These are phyloP conservation scores for Pemphigus obesinymphae DNA, from an alignment of 1,140 invertebrate species.

Conservation along the genomic window DNA sequence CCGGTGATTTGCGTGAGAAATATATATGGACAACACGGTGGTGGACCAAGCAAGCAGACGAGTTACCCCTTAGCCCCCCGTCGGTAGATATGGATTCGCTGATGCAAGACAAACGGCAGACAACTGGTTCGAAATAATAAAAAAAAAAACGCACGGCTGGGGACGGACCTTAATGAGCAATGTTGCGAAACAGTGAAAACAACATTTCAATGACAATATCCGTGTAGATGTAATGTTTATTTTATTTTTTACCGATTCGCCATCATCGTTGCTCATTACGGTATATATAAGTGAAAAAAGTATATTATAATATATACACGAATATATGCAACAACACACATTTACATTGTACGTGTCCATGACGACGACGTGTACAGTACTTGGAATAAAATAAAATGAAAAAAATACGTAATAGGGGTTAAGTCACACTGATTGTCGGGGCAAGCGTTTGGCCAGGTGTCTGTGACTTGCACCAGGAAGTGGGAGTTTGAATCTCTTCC, in stretches of 20 bases:
- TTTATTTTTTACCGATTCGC: background rate
- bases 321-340: background rate
- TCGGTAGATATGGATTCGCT: background rate
- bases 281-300: no score
- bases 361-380: background rate
- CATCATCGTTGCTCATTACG: background rate
- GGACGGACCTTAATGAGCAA: background rate
- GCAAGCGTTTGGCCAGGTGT: constrained; percentile 23
- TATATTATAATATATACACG: background rate
- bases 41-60: constrained; percentile 19
- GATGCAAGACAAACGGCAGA: constrained; percentile 37
- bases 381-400: background rate
- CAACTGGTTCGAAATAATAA: constrained; percentile 8
- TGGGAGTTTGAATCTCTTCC: constrained; percentile 41
- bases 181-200: constrained; percentile 21
- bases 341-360: constrained; percentile 8
- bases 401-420: constrained; percentile 30
- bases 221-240: background rate
- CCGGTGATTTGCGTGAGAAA: constrained; percentile 39
- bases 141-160: background rate
- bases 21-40: background rate
- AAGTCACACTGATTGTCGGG: constrained; percentile 29
- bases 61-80: background rate
- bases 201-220: background rate
- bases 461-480: constrained; percentile 37